A percentile compares a stretch with the other conserved stretches of the same genome.
phyloP scores from a whole-genome alignment of 2,113 vertebrate species.

The Uria aalge region DNA sequence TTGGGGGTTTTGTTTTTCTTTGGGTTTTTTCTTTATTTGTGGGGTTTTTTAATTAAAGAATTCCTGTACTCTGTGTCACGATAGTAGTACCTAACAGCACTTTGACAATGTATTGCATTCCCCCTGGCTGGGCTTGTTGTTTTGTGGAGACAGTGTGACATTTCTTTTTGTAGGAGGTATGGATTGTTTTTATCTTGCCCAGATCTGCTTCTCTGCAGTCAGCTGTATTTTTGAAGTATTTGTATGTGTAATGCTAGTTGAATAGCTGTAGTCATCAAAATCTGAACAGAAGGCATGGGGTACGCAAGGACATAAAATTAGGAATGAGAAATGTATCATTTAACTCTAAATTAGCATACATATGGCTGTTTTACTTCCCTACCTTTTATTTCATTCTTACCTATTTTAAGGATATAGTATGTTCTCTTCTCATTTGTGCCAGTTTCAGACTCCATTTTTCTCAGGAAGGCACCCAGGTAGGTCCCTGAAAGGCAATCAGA shows the following conservation, averaged over 20 bases:
- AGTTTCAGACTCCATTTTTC: not conserved
- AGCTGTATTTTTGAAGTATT: not conserved
- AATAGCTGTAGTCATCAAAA: not conserved
- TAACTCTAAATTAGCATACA: not conserved
- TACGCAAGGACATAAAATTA: not conserved
- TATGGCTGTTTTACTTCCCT: not conserved
- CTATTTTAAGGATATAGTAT: not conserved
- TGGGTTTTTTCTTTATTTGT: too few relatives aligned
- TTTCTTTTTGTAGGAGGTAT: not conserved
- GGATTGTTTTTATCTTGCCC: not conserved
- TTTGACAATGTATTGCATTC: not conserved
- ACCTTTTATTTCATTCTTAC: not conserved
- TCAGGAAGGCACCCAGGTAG: not conserved
- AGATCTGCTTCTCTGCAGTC: not conserved
- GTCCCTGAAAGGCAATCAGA: not conserved
- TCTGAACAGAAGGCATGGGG: not conserved
- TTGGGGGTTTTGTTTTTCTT: not conserved
- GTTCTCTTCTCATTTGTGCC: not conserved
- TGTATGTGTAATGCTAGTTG: not conserved
- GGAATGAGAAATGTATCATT: not conserved
- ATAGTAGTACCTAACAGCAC: not conserved
- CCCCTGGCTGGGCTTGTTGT: not conserved
- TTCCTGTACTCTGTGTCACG: not conserved
- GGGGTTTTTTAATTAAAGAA: not conserved
- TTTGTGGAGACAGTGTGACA: not conserved